Evolutionary conservation across 2,888 invertebrate genomes (phyloP).

Genomic region (Harmothoe impar): DNA sequence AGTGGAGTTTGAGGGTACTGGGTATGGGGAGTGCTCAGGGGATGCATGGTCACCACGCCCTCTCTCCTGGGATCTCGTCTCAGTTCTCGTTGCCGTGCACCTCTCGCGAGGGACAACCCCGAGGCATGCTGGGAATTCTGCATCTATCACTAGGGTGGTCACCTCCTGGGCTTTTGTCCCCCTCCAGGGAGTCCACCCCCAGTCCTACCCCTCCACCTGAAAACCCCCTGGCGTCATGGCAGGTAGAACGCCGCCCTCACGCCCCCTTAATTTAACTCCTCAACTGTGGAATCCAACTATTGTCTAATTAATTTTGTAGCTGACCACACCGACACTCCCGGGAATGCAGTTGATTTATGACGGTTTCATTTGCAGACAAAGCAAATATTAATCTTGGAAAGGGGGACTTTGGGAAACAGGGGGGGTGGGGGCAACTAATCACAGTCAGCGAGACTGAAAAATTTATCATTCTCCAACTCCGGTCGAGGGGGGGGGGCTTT

Average conservation of each 20-base stretch:
- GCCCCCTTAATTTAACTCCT: constrained; percentile 62
- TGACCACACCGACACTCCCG: constrained; percentile 32
- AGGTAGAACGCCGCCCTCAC: neutral
- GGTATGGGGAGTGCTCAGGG: neutral
- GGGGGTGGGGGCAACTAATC: constrained; percentile 24
- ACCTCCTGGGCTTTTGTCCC: constrained; percentile 26
- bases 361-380: constrained; percentile 61
- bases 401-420: no score
- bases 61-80: constrained; percentile 23
- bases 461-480: constrained; percentile 38
- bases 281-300: constrained; percentile 51
- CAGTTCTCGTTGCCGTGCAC: neutral
- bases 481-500: neutral
- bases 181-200: neutral
- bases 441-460: constrained; percentile 33
- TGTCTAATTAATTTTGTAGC: constrained; percentile 56
- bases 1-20: neutral
- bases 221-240: constrained; percentile 3
- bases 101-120: constrained; percentile 25
- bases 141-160: constrained; percentile 44
- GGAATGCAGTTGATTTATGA: constrained; percentile 4
- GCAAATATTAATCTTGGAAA: constrained; percentile 57
- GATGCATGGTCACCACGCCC: constrained; percentile 42
- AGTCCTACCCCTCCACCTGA: neutral
- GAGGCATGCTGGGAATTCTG: constrained; percentile 58